phyloP scores from a whole-genome alignment of 2,113 vertebrate species.

The Dicrurus megarhynchus region DNA sequence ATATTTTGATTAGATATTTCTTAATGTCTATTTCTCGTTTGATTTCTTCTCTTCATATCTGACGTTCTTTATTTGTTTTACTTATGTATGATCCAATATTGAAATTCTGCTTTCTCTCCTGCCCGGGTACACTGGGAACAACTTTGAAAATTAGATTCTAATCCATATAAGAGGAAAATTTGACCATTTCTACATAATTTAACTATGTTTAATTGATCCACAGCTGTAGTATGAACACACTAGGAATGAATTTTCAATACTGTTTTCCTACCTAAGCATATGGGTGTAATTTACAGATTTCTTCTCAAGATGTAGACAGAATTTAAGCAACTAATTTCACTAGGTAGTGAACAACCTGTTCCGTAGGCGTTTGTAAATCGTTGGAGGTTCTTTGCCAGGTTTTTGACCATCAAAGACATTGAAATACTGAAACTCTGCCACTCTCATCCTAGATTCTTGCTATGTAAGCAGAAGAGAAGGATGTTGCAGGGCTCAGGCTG shows the following conservation, averaged over 20 bases:
- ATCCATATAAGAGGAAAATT: neutral
- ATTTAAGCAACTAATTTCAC: neutral
- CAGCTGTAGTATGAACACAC: neutral
- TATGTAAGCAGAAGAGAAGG: neutral
- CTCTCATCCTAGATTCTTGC: neutral
- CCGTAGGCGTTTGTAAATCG: neutral
- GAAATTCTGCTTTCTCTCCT: neutral
- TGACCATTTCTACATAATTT: neutral
- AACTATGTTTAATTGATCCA: neutral
- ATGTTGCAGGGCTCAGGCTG: neutral
- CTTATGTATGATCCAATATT: neutral
- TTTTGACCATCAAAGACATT: neutral
- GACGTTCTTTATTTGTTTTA: neutral
- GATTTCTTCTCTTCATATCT: neutral
- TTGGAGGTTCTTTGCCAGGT: neutral
- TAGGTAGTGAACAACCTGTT: neutral
- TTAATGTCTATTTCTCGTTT: neutral
- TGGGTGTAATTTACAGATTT: neutral
- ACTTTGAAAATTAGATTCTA: neutral
- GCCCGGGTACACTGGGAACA: neutral
- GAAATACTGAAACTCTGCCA: neutral
- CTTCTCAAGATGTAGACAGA: neutral
- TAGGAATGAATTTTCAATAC: neutral
- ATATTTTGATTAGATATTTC: neutral
- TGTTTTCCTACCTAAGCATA: neutral